Percentiles rank a stretch among this genome's conserved stretches.
These are phyloP conservation scores for Papilio xuthus DNA, from an alignment of 1,140 invertebrate species.

Conservation along the genomic window DNA sequence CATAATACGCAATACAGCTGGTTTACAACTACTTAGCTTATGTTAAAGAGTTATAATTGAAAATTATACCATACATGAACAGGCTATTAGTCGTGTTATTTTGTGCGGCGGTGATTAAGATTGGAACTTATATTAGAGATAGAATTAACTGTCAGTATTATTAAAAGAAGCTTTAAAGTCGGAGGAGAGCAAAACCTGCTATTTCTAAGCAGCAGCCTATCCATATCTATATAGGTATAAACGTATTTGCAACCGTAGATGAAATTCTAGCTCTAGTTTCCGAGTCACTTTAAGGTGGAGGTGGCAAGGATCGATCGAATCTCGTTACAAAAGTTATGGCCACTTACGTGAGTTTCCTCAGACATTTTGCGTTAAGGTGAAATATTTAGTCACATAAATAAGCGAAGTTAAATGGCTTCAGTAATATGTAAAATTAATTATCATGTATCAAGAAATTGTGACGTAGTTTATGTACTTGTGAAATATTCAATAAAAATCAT, in stretches of 20 bases:
- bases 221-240: not conserved
- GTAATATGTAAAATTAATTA: not conserved
- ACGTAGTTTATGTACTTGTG: not conserved
- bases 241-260: not conserved
- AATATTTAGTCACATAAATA: not conserved
- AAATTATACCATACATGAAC: no score
- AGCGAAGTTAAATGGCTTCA: not conserved
- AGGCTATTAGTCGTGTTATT: no score
- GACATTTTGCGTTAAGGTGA: not conserved
- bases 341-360: conserved; percentile 3
- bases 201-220: no score
- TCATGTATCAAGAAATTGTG: not conserved
- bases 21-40: no score
- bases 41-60: no score
- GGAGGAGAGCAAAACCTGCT: no score
- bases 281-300: conserved; percentile 1
- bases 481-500: not conserved
- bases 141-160: no score
- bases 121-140: no score
- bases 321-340: conserved; percentile 19
- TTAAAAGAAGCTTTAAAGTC: no score
- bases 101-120: no score
- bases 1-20: no score
- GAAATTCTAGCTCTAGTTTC: conserved; percentile 4
- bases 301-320: conserved; percentile 20